Conservation (phyloP, 2,888 invertebrate species). For the Amblyjoppa proteus region DNA sequence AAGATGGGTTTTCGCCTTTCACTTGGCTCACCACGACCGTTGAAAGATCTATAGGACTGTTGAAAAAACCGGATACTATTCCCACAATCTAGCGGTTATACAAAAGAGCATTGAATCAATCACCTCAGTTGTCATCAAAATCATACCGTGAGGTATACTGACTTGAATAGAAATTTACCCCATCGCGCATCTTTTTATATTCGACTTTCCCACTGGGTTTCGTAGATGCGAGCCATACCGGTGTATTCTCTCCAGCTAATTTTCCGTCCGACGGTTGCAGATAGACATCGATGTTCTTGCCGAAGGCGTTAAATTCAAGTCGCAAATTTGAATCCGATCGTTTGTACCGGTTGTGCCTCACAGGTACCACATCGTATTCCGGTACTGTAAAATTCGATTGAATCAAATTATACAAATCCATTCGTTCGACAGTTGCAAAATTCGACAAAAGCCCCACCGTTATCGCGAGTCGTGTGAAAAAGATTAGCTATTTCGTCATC, state of each 20-base stretch:
- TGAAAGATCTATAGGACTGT: neutral
- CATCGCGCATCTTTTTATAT: neutral
- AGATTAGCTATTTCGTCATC: too few relatives aligned
- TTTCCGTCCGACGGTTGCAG: conserved; percentile 16
- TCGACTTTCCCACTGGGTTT: neutral
- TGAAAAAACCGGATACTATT: neutral
- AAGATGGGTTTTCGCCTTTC: neutral
- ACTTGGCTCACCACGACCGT: neutral
- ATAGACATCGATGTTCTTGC: neutral
- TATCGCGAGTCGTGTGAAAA: too few relatives aligned
- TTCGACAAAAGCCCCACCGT: too few relatives aligned
- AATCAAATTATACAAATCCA: neutral
- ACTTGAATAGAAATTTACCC: neutral
- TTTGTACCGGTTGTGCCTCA: neutral
- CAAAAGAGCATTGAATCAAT: neutral
- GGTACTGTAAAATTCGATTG: conserved; percentile 22
- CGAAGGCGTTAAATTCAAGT: neutral
- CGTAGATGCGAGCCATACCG: conserved; percentile 12
- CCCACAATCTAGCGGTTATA: conserved; percentile 7
- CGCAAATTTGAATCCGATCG: neutral
- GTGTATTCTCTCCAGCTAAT: conserved; percentile 4
- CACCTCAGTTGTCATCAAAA: too few relatives aligned
- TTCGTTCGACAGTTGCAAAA: neutral
- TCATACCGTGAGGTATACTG: neutral
- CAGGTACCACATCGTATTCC: conserved; percentile 6